A percentile compares a stretch with the other conserved stretches of the same genome.
Conservation (phyloP, 2,888 invertebrate genomes). For the Neoaliturus tenellus region DNA sequence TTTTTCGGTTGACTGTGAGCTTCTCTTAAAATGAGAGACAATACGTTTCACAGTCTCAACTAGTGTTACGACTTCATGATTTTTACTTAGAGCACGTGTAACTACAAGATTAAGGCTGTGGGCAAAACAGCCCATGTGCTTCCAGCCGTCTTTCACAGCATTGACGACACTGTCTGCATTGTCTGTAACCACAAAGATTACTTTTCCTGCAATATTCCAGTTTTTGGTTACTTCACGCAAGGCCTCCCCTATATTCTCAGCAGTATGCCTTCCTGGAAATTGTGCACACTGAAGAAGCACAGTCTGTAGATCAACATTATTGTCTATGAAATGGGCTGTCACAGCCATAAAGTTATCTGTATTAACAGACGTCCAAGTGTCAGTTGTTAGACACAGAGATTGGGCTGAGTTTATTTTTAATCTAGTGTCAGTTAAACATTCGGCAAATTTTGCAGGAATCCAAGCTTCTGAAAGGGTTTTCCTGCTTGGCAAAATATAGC, state of each 20-base stretch:
- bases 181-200: conserved; percentile 62
- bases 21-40: conserved; percentile 52
- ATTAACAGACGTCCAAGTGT: conserved; percentile 68
- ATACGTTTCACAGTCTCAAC: conserved; percentile 56
- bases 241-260: conserved; percentile 54
- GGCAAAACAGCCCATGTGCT: conserved; percentile 67
- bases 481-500: conserved; percentile 66
- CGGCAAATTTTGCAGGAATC: conserved; percentile 63
- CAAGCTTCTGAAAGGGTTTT: conserved; percentile 65
- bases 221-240: conserved; percentile 43
- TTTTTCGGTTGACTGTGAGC: conserved; percentile 50
- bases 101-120: conserved; percentile 68
- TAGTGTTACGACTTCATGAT: conserved; percentile 59
- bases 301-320: conserved; percentile 60
- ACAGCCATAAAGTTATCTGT: conserved; percentile 68
- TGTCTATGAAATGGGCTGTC: conserved; percentile 67
- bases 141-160: conserved; percentile 65
- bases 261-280: conserved; percentile 63
- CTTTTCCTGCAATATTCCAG: conserved; percentile 64
- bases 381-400: conserved; percentile 66
- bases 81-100: conserved; percentile 62
- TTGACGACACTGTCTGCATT: conserved; percentile 67
- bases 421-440: conserved; percentile 60
- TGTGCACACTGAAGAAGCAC: conserved; percentile 64
- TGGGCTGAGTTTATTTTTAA: conserved; percentile 37